Evolutionary conservation across 1,140 invertebrate species (phyloP).

Genomic region (Meloidogyne floridensis): DNA sequence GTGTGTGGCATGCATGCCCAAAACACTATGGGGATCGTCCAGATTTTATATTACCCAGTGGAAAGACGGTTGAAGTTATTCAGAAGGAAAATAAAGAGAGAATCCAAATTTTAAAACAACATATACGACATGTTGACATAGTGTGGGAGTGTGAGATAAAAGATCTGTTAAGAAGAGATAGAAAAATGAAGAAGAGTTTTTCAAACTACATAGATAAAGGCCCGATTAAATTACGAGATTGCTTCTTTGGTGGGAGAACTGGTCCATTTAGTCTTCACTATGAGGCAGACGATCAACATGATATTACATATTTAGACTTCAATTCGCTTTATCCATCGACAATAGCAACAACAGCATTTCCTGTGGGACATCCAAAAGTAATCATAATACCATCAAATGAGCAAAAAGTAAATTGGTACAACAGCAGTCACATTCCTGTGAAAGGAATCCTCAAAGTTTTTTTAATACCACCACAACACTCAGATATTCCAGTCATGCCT

Average conservation of each 20-base stretch:
- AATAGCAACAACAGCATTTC: background rate
- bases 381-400: too few relatives aligned
- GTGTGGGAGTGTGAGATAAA: constrained; percentile 18
- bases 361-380: background rate
- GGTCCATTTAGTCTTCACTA: constrained; percentile 6
- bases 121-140: background rate
- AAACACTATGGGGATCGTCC: too few relatives aligned
- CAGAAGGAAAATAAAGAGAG: constrained; percentile 1
- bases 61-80: background rate
- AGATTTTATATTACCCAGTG: background rate
- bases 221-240: background rate
- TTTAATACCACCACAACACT: too few relatives aligned
- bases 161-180: background rate
- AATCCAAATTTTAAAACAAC: too few relatives aligned
- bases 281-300: background rate
- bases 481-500: too few relatives aligned
- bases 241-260: constrained; percentile 13
- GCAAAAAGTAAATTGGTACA: background rate
- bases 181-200: constrained; percentile 1
- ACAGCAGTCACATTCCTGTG: background rate
- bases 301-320: background rate
- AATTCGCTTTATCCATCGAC: background rate
- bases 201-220: background rate
- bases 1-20: background rate
- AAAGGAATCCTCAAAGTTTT: constrained; percentile 8